Evolutionary conservation across 2,888 invertebrate species (phyloP).

Genomic region (Pyralis farinalis): DNA sequence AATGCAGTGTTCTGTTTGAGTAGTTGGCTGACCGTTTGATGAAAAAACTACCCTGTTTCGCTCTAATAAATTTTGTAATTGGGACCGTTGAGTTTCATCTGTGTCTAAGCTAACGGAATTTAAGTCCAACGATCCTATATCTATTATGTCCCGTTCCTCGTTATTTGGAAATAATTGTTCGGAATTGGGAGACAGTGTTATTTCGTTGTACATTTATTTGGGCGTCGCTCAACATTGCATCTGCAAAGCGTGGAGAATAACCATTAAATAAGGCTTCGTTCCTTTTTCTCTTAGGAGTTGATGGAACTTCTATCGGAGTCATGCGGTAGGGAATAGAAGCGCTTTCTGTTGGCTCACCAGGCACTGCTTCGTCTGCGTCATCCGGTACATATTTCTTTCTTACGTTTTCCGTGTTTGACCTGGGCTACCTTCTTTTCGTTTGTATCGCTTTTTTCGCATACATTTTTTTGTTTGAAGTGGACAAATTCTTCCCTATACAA

Average conservation of each 20-base stretch:
- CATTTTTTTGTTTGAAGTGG: background rate
- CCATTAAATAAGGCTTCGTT: background rate
- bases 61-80: background rate
- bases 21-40: background rate
- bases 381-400: background rate
- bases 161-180: background rate
- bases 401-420: background rate
- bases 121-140: too few species aligned
- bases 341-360: background rate
- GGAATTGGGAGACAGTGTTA: background rate
- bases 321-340: background rate
- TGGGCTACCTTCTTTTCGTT: background rate
- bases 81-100: background rate
- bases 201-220: background rate
- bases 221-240: background rate
- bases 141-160: background rate
- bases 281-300: background rate
- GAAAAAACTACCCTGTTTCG: background rate
- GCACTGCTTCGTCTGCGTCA: background rate
- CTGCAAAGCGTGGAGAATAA: background rate
- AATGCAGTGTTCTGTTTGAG: background rate
- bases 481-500: constrained; percentile 8
- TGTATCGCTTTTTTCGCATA: background rate
- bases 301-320: background rate
- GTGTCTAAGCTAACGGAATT: background rate